Percentiles rank a stretch among this genome's conserved stretches.
phyloP scores from a whole-genome alignment of 2,888 invertebrate species.

The Zelleria hepariella region DNA sequence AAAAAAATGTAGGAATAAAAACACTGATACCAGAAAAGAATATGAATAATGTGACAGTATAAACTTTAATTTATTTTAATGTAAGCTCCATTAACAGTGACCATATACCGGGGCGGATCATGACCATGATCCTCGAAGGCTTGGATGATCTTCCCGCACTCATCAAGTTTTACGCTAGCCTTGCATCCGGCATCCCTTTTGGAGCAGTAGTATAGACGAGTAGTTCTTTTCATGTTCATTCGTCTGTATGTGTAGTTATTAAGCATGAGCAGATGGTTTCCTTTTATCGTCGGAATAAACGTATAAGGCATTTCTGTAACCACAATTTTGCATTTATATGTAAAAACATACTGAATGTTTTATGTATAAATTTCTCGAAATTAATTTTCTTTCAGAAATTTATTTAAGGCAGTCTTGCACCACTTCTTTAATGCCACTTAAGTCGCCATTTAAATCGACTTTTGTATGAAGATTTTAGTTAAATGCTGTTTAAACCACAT shows the following conservation, averaged over 20 bases:
- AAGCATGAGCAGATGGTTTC: neutral
- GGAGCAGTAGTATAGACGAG: conserved; percentile 12
- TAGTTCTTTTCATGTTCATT: conserved; percentile 10
- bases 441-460: too few species aligned
- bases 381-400: too few species aligned
- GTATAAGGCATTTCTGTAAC: neutral
- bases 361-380: too few species aligned
- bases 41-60: neutral
- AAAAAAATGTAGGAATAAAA: too few species aligned
- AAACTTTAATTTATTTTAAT: neutral
- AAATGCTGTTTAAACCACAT: too few species aligned
- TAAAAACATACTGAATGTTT: too few species aligned
- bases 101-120: neutral
- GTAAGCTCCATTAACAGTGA: neutral
- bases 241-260: conserved; percentile 9
- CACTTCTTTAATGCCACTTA: too few species aligned
- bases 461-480: too few species aligned
- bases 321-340: too few species aligned
- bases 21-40: too few species aligned
- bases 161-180: neutral
- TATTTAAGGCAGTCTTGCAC: too few species aligned
- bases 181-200: conserved; percentile 8
- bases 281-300: neutral
- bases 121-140: neutral
- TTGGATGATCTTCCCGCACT: neutral